Base-by-base conservation (phyloP, 2,113 vertebrate genomes). In the Zapus hudsonius region DNA sequence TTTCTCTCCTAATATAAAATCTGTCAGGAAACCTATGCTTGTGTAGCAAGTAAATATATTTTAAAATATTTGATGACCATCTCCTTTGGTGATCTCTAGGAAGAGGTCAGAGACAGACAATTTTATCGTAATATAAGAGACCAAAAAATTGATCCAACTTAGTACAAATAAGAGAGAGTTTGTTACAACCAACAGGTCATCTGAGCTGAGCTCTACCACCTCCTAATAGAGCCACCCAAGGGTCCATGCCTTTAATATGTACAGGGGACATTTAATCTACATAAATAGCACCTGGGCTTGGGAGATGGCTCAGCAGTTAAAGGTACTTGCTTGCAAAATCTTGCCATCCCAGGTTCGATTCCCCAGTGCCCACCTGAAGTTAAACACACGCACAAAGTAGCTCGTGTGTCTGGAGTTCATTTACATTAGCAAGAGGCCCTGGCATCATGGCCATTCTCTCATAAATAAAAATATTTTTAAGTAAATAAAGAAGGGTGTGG, bases 1-100 rank as follows among this genome's bases (percentile, higher is more conserved):
- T 94, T 95, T 92, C 76, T 93, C 73, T 94, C 40, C 52, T 87
- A 96, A 95, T 92, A 89, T n/a, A 83, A 91, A 94, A 94, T 94
- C 75, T 70, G 63, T 94, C 93, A 94, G 91, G 91, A 93, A 96
- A 93, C 69, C 87, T 93, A 76, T 82, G 70, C 94, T 59, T 79
- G 25, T 16, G 42, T 42, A 61, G 52, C 67, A 63, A 55, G 29
- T 76, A 91, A 59, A 73, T 55, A 38, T 81, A 90, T 73, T 94
- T 74, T 57, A 27, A 86, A 42, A 74, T 63, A 63, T 63, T 74
- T 25, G 33, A 36, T n/a, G 55, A 23, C 22, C 25, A 11, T 44
- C 70, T 87, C 29, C 38, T 47, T 47, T n/a, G 57, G 4, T 38
- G 29, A 90, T 63, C 23, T 82, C 79, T 76, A 25, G 44, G 47